These are phyloP conservation scores for Coremacera marginata DNA, from an alignment of 2,888 invertebrate genomes.

Conservation along the genomic window DNA sequence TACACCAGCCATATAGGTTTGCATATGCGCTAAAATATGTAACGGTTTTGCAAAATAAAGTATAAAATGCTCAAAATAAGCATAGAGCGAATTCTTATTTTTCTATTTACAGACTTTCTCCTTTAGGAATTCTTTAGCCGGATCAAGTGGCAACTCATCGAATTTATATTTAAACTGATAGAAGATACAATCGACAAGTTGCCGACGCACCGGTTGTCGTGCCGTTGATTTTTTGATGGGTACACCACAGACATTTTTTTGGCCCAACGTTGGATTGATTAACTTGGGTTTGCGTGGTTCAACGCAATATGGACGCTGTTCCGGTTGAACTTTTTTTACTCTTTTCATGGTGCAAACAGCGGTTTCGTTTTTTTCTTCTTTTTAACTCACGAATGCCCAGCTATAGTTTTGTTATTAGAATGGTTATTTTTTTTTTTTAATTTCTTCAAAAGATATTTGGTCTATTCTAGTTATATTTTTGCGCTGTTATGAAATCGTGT, in stretches of 20 bases:
- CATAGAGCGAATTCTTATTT: neutral
- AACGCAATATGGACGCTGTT: constrained; percentile 59
- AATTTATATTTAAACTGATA: constrained; percentile 61
- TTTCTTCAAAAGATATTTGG: constrained; percentile 19
- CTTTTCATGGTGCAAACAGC: constrained; percentile 41
- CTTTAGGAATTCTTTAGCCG: constrained; percentile 59
- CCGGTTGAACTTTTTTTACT: constrained; percentile 52
- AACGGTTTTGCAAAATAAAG: neutral
- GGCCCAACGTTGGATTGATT: constrained; percentile 2
- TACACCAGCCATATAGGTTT: constrained; percentile 60
- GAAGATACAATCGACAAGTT: constrained; percentile 66
- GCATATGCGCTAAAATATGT: constrained; percentile 60
- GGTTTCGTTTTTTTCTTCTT: neutral
- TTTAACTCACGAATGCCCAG: neutral
- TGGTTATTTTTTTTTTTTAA: constrained; percentile 4
- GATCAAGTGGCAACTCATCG: constrained; percentile 68
- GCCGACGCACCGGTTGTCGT: constrained; percentile 23
- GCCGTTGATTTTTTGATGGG: constrained; percentile 37
- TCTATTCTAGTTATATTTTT: constrained; percentile 37
- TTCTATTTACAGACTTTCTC: constrained; percentile 62
- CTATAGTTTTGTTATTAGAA: neutral
- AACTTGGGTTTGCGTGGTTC: constrained; percentile 42
- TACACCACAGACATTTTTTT: constrained; percentile 16
- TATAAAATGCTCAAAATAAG: neutral
- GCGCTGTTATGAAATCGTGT: constrained; percentile 42